Evolutionary conservation across 2,888 invertebrate genomes (phyloP), one percentile per base, ranked within the genome.

Genomic region (Hydropsyche betteni): DNA sequence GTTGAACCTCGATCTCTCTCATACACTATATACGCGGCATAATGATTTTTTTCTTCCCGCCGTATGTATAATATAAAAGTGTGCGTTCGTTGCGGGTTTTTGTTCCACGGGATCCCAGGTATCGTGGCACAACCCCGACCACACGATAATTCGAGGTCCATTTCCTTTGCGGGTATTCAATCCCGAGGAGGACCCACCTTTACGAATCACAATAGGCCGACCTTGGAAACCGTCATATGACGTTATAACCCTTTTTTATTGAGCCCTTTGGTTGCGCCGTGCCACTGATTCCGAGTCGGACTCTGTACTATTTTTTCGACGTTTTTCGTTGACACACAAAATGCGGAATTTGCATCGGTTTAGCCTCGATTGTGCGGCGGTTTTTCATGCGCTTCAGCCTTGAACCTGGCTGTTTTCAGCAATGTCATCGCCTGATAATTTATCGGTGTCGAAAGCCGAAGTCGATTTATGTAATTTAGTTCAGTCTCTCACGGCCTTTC

Each of bases 91-190:
- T 24, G 24, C 16, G 58, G 24, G 24, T 64, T 64, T 64, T 64
- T 64, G 64, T 64, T 64, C 64, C 64, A 64, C 36, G 36, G 34
- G 64, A 36, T 64, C 34, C 64, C 64, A 64, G 64, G 64, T 64
- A 64, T 64, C 64, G 64, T 10, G 34, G 64, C 64, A 64, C 64
- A 33, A 64, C 64, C 64, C 64, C 34, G 34, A 64, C 64, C 64
- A 34, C 64, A 64, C n/a, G 64, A 64, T 64, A 64, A 64, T 64
- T 64, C 64, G 34, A 34, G 64, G 64, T 34, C 64, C 64, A 64
- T 64, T 64, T 64, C 64, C 64, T 64, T 64, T 64, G 36, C 64
- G 64, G 64, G 64, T 36, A 64, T 64, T 64, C 64, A 64, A 64
- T 36, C 64, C 36, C n/a, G 34, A 64, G 44, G 44, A 34, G 24